Base-by-base conservation (phyloP, 2,797 vertebrate species). In the Clarias fuscus region DNA sequence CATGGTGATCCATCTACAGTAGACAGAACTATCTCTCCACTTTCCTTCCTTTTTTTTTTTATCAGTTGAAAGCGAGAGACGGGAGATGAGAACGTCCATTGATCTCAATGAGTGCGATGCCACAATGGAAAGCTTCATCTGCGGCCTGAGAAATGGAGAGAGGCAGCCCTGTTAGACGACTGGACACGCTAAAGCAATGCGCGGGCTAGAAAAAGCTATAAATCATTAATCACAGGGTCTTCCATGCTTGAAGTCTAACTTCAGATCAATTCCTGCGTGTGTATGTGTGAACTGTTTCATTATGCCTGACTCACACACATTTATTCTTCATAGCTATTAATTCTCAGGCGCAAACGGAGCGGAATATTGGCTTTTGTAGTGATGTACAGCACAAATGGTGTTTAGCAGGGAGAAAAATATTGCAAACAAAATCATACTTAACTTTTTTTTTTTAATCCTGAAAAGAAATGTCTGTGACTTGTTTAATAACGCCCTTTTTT, bases 101-200 rank as follows among this genome's bases (percentile, higher is more conserved):
- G 61, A 76, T 76, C 71, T 76, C 72, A 64, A 64, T 84, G 72
- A 84, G 70, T 75, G 83, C 5, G 72, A 84, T 17, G 53, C 64
- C 40, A 82, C 30, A 82, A 64, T 77, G 58, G 37, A 64, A 30
- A 15, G 83, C 58, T 33, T 65, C 61, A 53, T 65, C 40, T 53
- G 72, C 30, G 43, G 68, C 18, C 67, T 65, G 86, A 83, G 82
- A 84, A 71, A 77, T 65, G 56, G 72, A 79, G 86, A 84, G 81
- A 77, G 82, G 27, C 61, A 76, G 59, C 71, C 76, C 72, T 68
- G 65, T 62, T 56, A 88, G 76, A 37, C 2, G 11, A 33, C 75
- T 22, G 75, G 7, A 18, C 27, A 33, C 27, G 27, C 1, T 59
- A 22, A 77, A 83, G 71, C 72, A 65, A 53, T 4, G 24, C 7